These are phyloP conservation scores for Rachycentron canadum DNA, from an alignment of 2,797 vertebrate species.

Conservation along the genomic window DNA sequence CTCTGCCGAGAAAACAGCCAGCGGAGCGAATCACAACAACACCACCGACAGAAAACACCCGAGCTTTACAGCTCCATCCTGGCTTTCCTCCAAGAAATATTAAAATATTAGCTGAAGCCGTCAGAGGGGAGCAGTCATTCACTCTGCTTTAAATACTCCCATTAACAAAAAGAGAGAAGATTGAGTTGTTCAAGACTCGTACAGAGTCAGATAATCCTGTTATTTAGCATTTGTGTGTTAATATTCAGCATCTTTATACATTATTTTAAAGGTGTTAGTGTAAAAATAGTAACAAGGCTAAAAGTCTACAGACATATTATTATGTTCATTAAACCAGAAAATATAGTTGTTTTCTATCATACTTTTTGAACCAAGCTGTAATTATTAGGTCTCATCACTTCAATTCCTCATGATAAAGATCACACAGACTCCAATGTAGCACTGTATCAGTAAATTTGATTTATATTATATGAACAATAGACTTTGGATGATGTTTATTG, in stretches of 20 bases:
- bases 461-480: no score
- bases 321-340: no score
- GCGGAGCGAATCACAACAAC: slow-evolving; percentile 34
- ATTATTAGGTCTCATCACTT: no score
- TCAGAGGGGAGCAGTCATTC: not conserved
- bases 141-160: not conserved
- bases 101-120: not conserved
- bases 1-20: slow-evolving; percentile 32
- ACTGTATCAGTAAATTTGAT: no score
- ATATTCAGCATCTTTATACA: not conserved
- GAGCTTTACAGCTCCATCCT: slow-evolving; percentile 29
- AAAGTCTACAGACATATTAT: not conserved
- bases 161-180: not conserved
- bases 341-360: no score
- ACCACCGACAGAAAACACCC: slow-evolving; percentile 15
- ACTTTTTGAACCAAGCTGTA: no score
- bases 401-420: no score
- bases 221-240: not conserved
- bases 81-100: slow-evolving; percentile 10
- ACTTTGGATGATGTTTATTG: no score
- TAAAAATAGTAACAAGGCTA: not conserved
- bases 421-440: no score
- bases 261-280: not conserved
- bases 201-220: not conserved
- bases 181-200: not conserved